Base-by-base conservation (phyloP, 2,113 vertebrate species). In the Lasiurus borealis region DNA sequence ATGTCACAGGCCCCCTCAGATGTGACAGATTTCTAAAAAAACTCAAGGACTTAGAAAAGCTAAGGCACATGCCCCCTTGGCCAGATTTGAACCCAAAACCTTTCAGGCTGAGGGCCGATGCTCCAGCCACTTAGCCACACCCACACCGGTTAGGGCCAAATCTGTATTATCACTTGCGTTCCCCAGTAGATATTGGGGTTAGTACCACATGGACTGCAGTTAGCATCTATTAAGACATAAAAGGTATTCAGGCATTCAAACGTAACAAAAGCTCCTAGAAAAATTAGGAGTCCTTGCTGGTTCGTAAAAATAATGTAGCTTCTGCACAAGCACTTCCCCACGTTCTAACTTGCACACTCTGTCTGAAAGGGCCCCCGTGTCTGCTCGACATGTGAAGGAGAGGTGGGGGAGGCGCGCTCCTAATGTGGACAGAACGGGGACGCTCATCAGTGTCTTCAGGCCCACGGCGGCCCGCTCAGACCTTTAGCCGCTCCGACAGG, bases 341-440 rank as follows among this genome's bases (percentile, higher is more conserved):
- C 2, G 46, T 90, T 88, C 94, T 83, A 90, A 88, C 18, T 69
- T 0, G 31, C n/a, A 34, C 81, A 84, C 6, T 84, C 27, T 87
- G 90, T 62, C 72, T 93, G 59, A n/a, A 84, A 85, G 27, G 68
- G 64, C 44, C 23, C 87, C 18, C 52, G n/a, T 59, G 90, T 48
- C 46, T 57, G 29, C 18, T 88, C 59, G 57, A 80, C 31, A 31
- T 31, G 6, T 6, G 75, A 82, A 72, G 69, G 57, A 66, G 75
- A 52, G 19, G 5, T 9, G 9, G 18, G 64, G 19, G 34, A 16
- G 8, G 14, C 2, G 0, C 52, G 12, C 52, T 90, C 25, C 57
- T 31, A 6, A n/a, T 25, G 13, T 4, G 18, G 15, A 46, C n/a
- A 81, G 69, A 59, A 91, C 5, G 50, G 8, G 6, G 44, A 69